Evolutionary conservation across 2,888 invertebrate genomes (phyloP).

Genomic region (Schrankia costaestrigalis): DNA sequence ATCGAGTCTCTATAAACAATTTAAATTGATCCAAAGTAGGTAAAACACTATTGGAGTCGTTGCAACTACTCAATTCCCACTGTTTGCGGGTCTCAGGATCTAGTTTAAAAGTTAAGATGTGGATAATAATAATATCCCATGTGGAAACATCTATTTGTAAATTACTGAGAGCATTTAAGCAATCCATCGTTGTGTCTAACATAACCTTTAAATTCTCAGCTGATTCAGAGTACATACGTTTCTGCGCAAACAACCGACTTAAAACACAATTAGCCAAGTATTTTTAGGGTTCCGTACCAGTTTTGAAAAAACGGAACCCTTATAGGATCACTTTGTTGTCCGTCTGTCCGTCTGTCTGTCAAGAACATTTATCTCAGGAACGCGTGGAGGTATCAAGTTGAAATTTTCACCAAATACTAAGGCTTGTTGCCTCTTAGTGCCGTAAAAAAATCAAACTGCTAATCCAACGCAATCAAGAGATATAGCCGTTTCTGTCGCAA

Average conservation of each 20-base stretch:
- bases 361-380: too few relatives aligned
- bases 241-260: constrained; percentile 8
- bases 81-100: constrained; percentile 20
- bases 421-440: too few relatives aligned
- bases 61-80: constrained; percentile 16
- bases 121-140: constrained; percentile 20
- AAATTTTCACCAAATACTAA: too few relatives aligned
- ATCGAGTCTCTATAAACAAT: not conserved
- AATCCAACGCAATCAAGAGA: too few relatives aligned
- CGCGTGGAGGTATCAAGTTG: too few relatives aligned
- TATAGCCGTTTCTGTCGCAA: too few relatives aligned
- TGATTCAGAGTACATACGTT: constrained; percentile 3
- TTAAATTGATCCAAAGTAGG: constrained; percentile 14
- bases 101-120: constrained; percentile 17
- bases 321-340: too few relatives aligned
- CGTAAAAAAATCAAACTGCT: too few relatives aligned
- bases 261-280: constrained; percentile 22
- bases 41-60: constrained; percentile 17
- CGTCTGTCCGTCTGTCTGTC: too few relatives aligned
- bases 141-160: constrained; percentile 8
- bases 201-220: constrained; percentile 6
- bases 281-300: too few relatives aligned
- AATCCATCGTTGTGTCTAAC: constrained; percentile 17
- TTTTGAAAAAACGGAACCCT: too few relatives aligned
- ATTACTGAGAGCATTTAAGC: constrained; percentile 12